Conservation (phyloP, 1,140 invertebrate species). For the Ylistrum balloti region DNA sequence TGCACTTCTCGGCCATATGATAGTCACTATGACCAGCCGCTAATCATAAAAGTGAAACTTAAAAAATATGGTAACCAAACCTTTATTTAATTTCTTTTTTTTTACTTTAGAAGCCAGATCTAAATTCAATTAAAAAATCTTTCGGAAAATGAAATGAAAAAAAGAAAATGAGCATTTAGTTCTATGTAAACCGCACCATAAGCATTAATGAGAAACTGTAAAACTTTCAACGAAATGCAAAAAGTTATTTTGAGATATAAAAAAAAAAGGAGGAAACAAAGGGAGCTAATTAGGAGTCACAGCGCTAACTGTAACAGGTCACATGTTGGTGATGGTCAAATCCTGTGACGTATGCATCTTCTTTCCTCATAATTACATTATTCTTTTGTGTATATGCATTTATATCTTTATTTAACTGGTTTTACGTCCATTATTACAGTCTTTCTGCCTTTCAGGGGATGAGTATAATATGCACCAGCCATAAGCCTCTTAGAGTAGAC, state of each 20-base stretch:
- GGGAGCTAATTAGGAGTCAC: neutral
- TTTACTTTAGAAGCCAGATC: neutral
- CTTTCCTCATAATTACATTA: no score
- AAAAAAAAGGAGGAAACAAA: neutral
- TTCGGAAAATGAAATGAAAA: neutral
- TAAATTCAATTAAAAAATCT: neutral
- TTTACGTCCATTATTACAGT: no score
- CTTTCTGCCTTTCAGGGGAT: no score
- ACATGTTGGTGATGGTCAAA: no score
- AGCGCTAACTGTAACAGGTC: neutral
- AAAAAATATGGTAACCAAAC: neutral
- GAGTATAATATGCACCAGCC: no score
- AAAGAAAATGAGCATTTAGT: neutral
- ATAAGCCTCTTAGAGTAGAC: no score
- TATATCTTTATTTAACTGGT: no score
- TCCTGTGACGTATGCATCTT: no score
- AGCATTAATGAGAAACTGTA: neutral
- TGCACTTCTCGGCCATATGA: conserved; percentile 4
- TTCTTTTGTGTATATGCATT: no score
- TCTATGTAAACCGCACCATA: neutral
- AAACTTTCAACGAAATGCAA: neutral
- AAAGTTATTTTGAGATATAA: neutral
- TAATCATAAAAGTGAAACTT: neutral
- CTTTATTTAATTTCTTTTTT: neutral
- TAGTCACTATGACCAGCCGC: neutral